A percentile compares a stretch with the other conserved stretches of the same genome.
These are phyloP conservation scores for Microchrysa polita DNA, from an alignment of 2,888 invertebrate genomes.

Conservation along the genomic window DNA sequence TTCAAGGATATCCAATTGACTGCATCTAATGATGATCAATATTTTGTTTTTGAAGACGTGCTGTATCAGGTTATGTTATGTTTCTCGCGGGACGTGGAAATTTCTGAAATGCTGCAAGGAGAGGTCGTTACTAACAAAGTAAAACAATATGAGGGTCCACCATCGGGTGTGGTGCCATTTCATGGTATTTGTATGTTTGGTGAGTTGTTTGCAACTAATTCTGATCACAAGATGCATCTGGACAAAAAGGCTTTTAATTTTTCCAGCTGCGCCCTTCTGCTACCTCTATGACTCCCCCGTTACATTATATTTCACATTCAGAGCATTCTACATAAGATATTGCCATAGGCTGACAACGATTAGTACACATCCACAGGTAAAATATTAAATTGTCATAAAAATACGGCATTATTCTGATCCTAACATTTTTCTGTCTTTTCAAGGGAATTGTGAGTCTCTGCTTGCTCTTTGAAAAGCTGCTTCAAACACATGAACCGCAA, in stretches of 20 bases:
- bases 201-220: slow-evolving; percentile 63
- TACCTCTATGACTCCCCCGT: slow-evolving; percentile 91
- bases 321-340: slow-evolving; percentile 90
- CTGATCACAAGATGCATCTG: not conserved
- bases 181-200: slow-evolving; percentile 98
- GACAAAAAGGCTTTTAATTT: slow-evolving; percentile 53
- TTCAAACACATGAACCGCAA: slow-evolving; percentile 90
- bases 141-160: slow-evolving; percentile 71
- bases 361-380: slow-evolving; percentile 86
- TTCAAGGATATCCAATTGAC: slow-evolving; percentile 96
- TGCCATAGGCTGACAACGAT: slow-evolving; percentile 93
- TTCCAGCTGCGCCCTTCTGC: slow-evolving; percentile 90
- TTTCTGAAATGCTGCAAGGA: slow-evolving; percentile 76
- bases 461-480: slow-evolving; percentile 85
- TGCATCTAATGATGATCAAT: slow-evolving; percentile 97
- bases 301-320: slow-evolving; percentile 87
- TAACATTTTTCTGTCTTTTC: slow-evolving; percentile 30
- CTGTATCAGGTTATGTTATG: slow-evolving; percentile 93
- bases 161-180: slow-evolving; percentile 94
- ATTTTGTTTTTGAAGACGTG: slow-evolving; percentile 97
- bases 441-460: slow-evolving; percentile 89
- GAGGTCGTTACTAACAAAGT: slow-evolving; percentile 61
- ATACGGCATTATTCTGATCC: not conserved
- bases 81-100: slow-evolving; percentile 88
- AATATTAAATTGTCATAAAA: not conserved